phyloP scores from a whole-genome alignment of 2,888 invertebrate species.

The Siphonodentalium dalli region DNA sequence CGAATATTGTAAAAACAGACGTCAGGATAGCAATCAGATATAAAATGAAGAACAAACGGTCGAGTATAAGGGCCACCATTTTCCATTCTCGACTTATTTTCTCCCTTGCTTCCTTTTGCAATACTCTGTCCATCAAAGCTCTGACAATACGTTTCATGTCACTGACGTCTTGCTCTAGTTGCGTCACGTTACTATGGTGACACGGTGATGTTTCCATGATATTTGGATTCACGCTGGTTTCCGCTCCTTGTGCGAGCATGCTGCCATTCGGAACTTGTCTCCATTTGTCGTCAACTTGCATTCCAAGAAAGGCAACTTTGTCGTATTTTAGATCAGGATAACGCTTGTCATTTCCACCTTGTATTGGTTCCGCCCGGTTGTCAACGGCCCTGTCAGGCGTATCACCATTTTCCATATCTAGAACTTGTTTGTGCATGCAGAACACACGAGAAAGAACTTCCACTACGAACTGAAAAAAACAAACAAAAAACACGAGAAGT shows the following conservation, averaged over 20 bases:
- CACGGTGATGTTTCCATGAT: background rate
- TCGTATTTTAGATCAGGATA: conserved; percentile 41
- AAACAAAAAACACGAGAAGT: background rate
- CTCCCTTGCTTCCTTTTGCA: conserved; percentile 50
- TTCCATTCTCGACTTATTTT: conserved; percentile 59
- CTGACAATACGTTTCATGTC: conserved; percentile 52
- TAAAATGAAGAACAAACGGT: conserved; percentile 61
- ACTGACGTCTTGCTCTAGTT: conserved; percentile 52
- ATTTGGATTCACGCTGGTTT: conserved; percentile 6
- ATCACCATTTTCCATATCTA: conserved; percentile 19
- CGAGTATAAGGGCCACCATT: conserved; percentile 59
- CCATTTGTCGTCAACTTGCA: conserved; percentile 39
- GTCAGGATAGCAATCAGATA: conserved; percentile 57
- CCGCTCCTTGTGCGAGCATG: too few species aligned
- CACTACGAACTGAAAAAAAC: conserved; percentile 52
- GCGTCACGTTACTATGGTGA: conserved; percentile 7
- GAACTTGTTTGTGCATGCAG: conserved; percentile 53
- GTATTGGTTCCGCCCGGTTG: conserved; percentile 13
- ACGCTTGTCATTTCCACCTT: conserved; percentile 27
- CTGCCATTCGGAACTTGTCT: conserved; percentile 24
- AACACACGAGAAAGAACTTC: conserved; percentile 54
- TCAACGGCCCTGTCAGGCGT: conserved; percentile 1
- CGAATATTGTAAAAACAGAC: conserved; percentile 58
- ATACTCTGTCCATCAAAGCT: conserved; percentile 43
- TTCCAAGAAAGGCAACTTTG: conserved; percentile 42